phyloP scores from a whole-genome alignment of 2,888 invertebrate genomes.

The Pherbina coryleti region DNA sequence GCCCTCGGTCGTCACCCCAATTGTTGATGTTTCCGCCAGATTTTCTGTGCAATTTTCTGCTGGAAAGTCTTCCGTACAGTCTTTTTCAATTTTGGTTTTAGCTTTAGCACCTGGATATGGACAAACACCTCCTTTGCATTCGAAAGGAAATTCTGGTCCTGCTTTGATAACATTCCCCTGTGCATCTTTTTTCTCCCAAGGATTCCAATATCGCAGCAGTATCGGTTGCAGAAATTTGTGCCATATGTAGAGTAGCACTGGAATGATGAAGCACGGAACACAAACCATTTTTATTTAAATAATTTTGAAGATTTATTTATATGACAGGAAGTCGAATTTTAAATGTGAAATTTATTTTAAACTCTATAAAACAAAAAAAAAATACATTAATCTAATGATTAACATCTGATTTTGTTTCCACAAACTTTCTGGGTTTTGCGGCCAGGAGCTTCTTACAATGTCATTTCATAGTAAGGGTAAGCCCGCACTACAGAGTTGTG shows the following conservation, averaged over 20 bases:
- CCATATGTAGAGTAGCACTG: constrained; percentile 85
- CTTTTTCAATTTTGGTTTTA: constrained; percentile 36
- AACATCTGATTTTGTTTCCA: no score
- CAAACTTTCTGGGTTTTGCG: no score
- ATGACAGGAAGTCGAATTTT: background rate
- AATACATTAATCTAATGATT: constrained; percentile 4
- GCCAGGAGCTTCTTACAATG: no score
- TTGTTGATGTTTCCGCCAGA: constrained; percentile 7
- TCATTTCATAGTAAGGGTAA: no score
- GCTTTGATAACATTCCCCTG: constrained; percentile 72
- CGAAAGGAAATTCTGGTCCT: constrained; percentile 73
- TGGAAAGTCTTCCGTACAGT: background rate
- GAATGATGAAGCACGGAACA: constrained; percentile 88
- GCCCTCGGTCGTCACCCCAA: background rate
- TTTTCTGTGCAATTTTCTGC: background rate
- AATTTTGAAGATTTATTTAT: background rate
- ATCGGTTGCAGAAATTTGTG: constrained; percentile 88
- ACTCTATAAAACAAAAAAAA: constrained; percentile 6
- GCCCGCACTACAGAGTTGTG: no score
- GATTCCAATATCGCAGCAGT: constrained; percentile 85
- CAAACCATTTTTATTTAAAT: constrained; percentile 77
- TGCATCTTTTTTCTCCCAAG: constrained; percentile 78
- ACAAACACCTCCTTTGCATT: constrained; percentile 74
- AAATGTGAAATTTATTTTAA: background rate
- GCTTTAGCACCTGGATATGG: constrained; percentile 59